phyloP scores from a whole-genome alignment of 2,113 vertebrate genomes.

The Odocoileus hemionus region DNA sequence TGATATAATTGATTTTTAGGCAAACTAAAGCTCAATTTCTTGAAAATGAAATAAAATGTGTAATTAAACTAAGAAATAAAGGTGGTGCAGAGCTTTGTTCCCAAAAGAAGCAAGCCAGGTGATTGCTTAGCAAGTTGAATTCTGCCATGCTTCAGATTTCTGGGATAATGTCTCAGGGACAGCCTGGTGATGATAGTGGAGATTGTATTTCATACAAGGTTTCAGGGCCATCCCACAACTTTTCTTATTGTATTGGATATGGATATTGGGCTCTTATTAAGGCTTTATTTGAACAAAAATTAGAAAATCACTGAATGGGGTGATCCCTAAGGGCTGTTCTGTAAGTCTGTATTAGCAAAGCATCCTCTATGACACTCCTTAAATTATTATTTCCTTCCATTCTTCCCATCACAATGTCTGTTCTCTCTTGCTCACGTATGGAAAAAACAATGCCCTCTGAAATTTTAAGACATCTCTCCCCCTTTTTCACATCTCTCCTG shows the following conservation, averaged over 20 bases:
- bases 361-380: neutral
- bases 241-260: neutral
- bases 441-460: neutral
- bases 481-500: neutral
- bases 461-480: neutral
- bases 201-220: neutral
- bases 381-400: neutral
- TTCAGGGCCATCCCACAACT: neutral
- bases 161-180: neutral
- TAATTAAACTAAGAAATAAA: slow-evolving; percentile 1
- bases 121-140: neutral
- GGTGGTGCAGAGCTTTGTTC: neutral
- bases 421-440: neutral
- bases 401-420: neutral
- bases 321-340: neutral
- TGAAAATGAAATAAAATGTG: neutral
- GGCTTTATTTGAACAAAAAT: neutral
- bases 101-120: neutral
- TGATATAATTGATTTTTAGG: neutral
- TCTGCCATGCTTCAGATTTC: neutral
- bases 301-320: neutral
- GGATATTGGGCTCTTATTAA: neutral
- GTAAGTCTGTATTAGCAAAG: neutral
- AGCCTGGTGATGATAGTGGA: neutral
- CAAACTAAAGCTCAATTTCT: neutral